phyloP scores from a whole-genome alignment of 2,888 invertebrate genomes.

The Calameuta pallipes region DNA sequence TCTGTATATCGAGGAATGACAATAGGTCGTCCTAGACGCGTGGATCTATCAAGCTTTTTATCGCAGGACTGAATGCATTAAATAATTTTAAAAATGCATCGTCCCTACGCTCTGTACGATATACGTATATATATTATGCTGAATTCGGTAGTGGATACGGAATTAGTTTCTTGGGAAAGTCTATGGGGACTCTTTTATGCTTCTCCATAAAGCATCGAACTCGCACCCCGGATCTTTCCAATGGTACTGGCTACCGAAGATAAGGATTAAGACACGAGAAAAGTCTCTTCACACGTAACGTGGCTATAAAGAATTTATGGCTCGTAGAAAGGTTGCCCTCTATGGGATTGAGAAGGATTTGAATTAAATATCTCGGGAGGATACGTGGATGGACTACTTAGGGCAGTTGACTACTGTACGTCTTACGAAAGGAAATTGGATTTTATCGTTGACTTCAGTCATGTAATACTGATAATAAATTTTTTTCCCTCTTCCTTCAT shows the following conservation, averaged over 20 bases:
- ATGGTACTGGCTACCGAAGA: constrained; percentile 24
- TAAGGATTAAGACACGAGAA: constrained; percentile 29
- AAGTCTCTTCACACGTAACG: not conserved
- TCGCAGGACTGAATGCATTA: constrained; percentile 28
- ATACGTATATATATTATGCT: not conserved
- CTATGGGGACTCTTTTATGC: constrained; percentile 13
- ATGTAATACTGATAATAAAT: not conserved
- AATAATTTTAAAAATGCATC: constrained; percentile 14
- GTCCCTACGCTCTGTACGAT: not conserved
- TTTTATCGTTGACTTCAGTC: not conserved
- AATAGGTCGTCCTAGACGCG: constrained; percentile 11
- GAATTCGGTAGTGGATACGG: constrained; percentile 9
- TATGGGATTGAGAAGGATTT: constrained; percentile 29
- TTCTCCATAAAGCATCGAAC: constrained; percentile 14
- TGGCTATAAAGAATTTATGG: constrained; percentile 10
- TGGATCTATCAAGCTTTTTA: constrained; percentile 28
- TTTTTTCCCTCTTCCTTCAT: not conserved
- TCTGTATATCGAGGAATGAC: not conserved
- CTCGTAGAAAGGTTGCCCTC: constrained; percentile 24
- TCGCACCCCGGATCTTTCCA: constrained; percentile 3
- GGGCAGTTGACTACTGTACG: constrained; percentile 43
- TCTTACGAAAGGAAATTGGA: constrained; percentile 5
- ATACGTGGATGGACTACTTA: constrained; percentile 46
- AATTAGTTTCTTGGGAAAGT: constrained; percentile 18
- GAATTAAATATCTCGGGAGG: constrained; percentile 30